These are phyloP conservation scores for Oscheius myriophilus DNA, from an alignment of 2,888 invertebrate genomes.

Conservation along the genomic window DNA sequence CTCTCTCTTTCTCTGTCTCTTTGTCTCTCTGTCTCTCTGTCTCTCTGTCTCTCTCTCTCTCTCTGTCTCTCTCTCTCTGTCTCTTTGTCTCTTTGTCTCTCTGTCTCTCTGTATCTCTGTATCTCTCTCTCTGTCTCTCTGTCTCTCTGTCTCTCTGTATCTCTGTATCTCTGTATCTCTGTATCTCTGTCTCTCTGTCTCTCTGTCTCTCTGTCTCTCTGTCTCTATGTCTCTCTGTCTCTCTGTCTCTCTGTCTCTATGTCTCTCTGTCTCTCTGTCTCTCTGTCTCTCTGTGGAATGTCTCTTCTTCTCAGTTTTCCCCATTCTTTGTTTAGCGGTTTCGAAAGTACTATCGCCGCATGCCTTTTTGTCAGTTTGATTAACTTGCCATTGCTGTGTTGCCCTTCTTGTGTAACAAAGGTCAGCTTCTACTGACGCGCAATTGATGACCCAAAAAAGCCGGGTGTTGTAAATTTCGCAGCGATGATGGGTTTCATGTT, in stretches of 20 bases:
- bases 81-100: slow-evolving; percentile 28
- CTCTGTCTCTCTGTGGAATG: slow-evolving; percentile 25
- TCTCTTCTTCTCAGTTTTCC: slow-evolving; percentile 3
- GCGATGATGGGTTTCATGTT: too few species aligned
- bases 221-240: slow-evolving; percentile 1
- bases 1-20: slow-evolving; percentile 11
- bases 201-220: neutral
- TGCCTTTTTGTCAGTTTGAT: too few species aligned
- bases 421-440: too few species aligned
- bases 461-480: too few species aligned
- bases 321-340: neutral
- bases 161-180: slow-evolving; percentile 8
- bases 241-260: too few species aligned
- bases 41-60: slow-evolving; percentile 1
- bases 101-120: slow-evolving; percentile 12
- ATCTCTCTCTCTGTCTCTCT: slow-evolving; percentile 12
- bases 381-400: too few species aligned
- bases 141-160: neutral
- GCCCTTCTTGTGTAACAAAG: too few species aligned
- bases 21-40: slow-evolving; percentile 8
- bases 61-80: slow-evolving; percentile 19
- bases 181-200: slow-evolving; percentile 11
- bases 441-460: too few species aligned
- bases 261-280: too few species aligned
- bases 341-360: too few species aligned